Conservation (phyloP, 2,888 invertebrate genomes). For the Lymantria monacha region DNA sequence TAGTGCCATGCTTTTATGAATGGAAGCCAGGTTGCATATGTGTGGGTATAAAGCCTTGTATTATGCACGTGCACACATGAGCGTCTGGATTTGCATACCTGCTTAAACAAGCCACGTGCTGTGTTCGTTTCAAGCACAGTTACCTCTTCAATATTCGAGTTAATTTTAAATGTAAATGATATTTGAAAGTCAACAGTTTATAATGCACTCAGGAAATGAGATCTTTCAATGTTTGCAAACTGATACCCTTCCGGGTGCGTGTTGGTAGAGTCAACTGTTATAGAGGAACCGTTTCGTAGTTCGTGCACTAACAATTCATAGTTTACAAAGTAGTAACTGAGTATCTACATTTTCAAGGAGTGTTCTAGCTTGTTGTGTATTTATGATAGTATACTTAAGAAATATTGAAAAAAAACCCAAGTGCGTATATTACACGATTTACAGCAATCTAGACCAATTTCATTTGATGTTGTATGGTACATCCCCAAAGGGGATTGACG, state of each 20-base stretch:
- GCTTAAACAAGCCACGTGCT: constrained; percentile 71
- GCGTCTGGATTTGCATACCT: constrained; percentile 70
- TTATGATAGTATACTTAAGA: too few species aligned
- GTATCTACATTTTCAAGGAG: background rate
- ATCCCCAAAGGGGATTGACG: too few species aligned
- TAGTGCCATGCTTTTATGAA: constrained; percentile 79
- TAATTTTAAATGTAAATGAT: constrained; percentile 73
- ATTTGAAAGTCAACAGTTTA: constrained; percentile 68
- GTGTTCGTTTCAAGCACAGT: constrained; percentile 65
- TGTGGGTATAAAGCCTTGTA: constrained; percentile 57
- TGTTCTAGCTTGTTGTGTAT: too few species aligned
- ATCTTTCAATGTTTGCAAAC: constrained; percentile 45
- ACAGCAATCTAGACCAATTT: too few species aligned
- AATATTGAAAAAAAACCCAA: too few species aligned
- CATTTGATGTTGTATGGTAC: too few species aligned
- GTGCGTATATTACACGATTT: too few species aligned
- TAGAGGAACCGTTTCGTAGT: constrained; percentile 14
- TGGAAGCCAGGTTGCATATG: constrained; percentile 59
- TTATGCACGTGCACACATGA: constrained; percentile 50
- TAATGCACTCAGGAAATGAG: constrained; percentile 47
- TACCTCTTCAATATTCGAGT: constrained; percentile 75
- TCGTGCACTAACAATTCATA: constrained; percentile 26
- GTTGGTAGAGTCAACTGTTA: constrained; percentile 26
- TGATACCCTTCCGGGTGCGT: constrained; percentile 36
- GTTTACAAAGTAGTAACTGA: constrained; percentile 3